phyloP scores from a whole-genome alignment of 1,140 invertebrate species.

The Bombyx mandarina region DNA sequence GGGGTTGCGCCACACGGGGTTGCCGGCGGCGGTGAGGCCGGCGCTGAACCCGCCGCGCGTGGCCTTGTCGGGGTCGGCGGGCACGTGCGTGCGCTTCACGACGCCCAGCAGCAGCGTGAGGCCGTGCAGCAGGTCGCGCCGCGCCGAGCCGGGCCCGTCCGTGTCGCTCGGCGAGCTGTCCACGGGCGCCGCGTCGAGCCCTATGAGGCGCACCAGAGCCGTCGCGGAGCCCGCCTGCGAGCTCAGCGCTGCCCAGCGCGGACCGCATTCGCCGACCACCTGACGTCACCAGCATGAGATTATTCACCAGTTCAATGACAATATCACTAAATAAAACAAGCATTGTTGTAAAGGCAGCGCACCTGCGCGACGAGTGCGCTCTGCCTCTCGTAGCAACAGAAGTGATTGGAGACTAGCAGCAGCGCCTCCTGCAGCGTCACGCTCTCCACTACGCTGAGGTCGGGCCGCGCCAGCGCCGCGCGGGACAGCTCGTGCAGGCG shows the following conservation, averaged over 20 bases:
- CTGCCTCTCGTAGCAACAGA: slow-evolving; percentile 89
- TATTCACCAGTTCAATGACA: neutral
- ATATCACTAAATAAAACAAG: neutral
- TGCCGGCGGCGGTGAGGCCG: slow-evolving; percentile 80
- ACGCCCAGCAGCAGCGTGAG: slow-evolving; percentile 85
- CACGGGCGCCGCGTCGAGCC: slow-evolving; percentile 78
- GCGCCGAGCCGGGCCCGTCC: slow-evolving; percentile 55
- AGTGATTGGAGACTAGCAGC: slow-evolving; percentile 89
- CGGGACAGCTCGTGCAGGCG: slow-evolving; percentile 83
- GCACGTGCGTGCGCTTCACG: slow-evolving; percentile 87
- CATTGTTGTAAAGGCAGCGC: neutral
- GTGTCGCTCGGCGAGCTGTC: slow-evolving; percentile 35
- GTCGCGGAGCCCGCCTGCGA: slow-evolving; percentile 74
- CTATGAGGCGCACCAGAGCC: slow-evolving; percentile 84
- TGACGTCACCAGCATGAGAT: slow-evolving; percentile 4
- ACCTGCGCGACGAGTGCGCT: slow-evolving; percentile 87
- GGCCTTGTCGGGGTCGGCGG: slow-evolving; percentile 83
- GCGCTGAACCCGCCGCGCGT: slow-evolving; percentile 86
- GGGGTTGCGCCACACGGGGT: slow-evolving; percentile 87
- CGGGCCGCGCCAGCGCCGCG: slow-evolving; percentile 75
- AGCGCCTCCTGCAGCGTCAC: slow-evolving; percentile 84
- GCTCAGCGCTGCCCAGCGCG: slow-evolving; percentile 75
- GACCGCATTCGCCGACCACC: slow-evolving; percentile 53
- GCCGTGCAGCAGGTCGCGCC: slow-evolving; percentile 74
- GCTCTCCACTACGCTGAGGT: slow-evolving; percentile 87